A percentile compares a stretch with the other conserved stretches of the same genome.
These are phyloP conservation scores for Elegia similella DNA, from an alignment of 2,888 invertebrate genomes.

Conservation along the genomic window DNA sequence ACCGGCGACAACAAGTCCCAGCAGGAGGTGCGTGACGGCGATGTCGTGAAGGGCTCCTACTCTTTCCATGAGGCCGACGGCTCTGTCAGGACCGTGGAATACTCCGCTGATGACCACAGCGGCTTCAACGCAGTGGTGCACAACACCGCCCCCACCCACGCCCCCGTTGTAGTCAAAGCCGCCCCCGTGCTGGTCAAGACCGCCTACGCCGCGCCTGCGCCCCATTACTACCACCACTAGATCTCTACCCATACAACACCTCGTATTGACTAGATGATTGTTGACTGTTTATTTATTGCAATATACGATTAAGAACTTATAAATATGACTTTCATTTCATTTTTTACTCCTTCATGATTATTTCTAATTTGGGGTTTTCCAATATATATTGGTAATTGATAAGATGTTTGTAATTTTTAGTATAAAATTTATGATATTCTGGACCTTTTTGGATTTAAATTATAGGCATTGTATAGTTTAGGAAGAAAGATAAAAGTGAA, in stretches of 20 bases:
- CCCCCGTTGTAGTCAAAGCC: slow-evolving; percentile 39
- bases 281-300: slow-evolving; percentile 35
- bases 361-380: too few relatives aligned
- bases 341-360: too few relatives aligned
- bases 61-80: slow-evolving; percentile 68
- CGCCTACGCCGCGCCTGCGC: slow-evolving; percentile 29
- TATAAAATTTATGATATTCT: too few relatives aligned
- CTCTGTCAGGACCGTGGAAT: slow-evolving; percentile 61
- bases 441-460: too few relatives aligned
- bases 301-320: slow-evolving; percentile 25
- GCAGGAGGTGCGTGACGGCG: slow-evolving; percentile 49
- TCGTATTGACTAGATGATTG: slow-evolving; percentile 14
- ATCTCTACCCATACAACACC: neutral
- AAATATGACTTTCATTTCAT: neutral
- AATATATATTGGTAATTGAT: too few relatives aligned
- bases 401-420: too few relatives aligned
- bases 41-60: slow-evolving; percentile 61
- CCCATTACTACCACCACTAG: slow-evolving; percentile 37
- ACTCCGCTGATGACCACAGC: slow-evolving; percentile 63
- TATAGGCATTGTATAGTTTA: too few relatives aligned
- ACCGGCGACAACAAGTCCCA: slow-evolving; percentile 64
- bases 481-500: too few relatives aligned
- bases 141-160: slow-evolving; percentile 44
- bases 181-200: slow-evolving; percentile 26
- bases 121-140: slow-evolving; percentile 46